A percentile compares a stretch with the other conserved stretches of the same genome.
Conservation (phyloP, 2,797 vertebrate species). For the Cirrhinus molitorella region DNA sequence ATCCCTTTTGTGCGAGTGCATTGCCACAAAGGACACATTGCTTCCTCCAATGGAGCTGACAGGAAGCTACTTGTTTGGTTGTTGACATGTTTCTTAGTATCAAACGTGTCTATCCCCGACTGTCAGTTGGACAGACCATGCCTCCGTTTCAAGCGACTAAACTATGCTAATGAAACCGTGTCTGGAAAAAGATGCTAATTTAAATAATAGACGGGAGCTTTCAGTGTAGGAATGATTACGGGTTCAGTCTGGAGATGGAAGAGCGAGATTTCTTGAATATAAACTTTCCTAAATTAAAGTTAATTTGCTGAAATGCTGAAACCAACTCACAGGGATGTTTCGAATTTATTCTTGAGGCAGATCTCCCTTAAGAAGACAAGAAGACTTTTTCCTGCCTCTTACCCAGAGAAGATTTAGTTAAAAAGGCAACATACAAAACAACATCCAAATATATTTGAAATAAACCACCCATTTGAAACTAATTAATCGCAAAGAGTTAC, state of each 20-base stretch:
- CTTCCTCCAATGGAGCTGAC: constrained; percentile 57
- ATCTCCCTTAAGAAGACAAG: not conserved
- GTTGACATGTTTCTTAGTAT: constrained; percentile 62
- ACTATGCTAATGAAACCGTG: not conserved
- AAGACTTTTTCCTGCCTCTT: not conserved
- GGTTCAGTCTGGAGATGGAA: not conserved
- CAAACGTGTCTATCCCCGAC: constrained; percentile 43
- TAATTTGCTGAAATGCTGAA: constrained; percentile 1
- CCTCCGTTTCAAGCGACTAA: constrained; percentile 21
- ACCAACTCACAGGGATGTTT: not conserved
- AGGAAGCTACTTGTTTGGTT: constrained; percentile 65
- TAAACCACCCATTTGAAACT: not conserved
- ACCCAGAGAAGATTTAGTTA: not conserved
- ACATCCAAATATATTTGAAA: not conserved
- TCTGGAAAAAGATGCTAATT: not conserved
- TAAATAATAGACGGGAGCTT: not conserved
- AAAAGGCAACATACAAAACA: not conserved
- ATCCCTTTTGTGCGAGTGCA: constrained; percentile 75
- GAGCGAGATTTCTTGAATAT: not conserved
- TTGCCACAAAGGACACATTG: constrained; percentile 70
- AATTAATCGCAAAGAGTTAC: not conserved
- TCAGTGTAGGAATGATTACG: not conserved
- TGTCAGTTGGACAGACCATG: not conserved
- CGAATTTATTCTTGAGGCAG: not conserved
- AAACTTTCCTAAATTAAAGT: not conserved